Percentiles rank a stretch among this genome's conserved stretches.
phyloP scores from a whole-genome alignment of 2,113 vertebrate genomes.

The Nanger granti region DNA sequence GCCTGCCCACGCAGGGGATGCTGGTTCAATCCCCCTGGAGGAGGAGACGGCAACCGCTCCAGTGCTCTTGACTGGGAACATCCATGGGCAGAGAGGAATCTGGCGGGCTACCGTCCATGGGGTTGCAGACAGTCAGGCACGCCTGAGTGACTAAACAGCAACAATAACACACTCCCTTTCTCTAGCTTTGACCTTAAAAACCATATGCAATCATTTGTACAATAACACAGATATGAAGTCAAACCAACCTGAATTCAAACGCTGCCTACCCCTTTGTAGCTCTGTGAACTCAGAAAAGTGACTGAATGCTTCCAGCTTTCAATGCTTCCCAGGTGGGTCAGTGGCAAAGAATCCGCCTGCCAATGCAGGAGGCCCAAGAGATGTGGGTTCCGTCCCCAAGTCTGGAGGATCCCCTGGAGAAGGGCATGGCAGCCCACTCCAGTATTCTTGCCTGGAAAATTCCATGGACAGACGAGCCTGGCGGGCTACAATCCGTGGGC shows the following conservation, averaged over 20 bases:
- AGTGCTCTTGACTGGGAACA: background rate
- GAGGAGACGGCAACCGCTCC: background rate
- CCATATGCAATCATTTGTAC: background rate
- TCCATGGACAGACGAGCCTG: background rate
- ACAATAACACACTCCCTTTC: background rate
- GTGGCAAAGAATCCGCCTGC: background rate
- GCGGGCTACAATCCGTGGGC: rapidly evolving
- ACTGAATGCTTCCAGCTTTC: background rate
- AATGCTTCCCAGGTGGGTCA: background rate
- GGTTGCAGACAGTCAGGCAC: background rate
- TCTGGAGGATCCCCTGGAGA: background rate
- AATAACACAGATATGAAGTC: background rate
- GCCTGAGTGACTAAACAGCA: background rate
- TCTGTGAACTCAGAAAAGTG: background rate
- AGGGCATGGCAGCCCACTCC: background rate
- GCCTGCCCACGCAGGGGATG: background rate
- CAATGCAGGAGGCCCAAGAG: background rate
- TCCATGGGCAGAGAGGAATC: background rate
- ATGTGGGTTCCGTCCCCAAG: background rate
- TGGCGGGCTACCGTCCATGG: background rate
- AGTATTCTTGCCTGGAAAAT: background rate
- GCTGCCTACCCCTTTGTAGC: background rate
- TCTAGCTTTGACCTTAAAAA: background rate
- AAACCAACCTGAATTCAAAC: background rate
- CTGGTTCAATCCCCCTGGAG: background rate